phyloP scores from a whole-genome alignment of 2,113 vertebrate genomes.

The Prunella fulvescens region DNA sequence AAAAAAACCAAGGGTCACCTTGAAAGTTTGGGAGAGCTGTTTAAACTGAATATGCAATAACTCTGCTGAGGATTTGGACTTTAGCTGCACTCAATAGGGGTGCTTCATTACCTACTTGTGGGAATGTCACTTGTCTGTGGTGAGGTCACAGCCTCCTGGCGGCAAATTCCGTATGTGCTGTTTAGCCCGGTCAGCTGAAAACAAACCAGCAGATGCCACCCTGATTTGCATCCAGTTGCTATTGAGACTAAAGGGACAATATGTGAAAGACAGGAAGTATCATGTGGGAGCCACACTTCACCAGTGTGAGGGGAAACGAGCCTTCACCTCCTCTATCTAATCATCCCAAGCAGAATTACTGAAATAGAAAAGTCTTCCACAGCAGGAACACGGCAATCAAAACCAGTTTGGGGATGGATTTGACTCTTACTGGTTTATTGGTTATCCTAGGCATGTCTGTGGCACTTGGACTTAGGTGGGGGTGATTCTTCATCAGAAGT shows the following conservation, averaged over 20 bases:
- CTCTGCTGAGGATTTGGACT: constrained; percentile 13
- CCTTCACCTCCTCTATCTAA: neutral
- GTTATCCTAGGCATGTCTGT: neutral
- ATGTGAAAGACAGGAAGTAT: constrained; percentile 29
- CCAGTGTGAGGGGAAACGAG: neutral
- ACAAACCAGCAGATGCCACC: constrained; percentile 46
- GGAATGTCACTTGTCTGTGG: constrained; percentile 49
- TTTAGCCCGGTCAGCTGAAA: constrained; percentile 37
- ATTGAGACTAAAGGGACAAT: neutral
- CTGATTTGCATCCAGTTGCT: constrained; percentile 58
- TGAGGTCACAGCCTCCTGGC: constrained; percentile 42
- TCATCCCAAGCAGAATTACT: neutral
- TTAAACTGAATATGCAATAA: constrained; percentile 29
- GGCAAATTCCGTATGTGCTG: constrained; percentile 31
- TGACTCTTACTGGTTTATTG: neutral
- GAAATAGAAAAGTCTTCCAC: neutral
- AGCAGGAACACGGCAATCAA: neutral
- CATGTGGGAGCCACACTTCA: neutral
- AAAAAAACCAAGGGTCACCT: neutral
- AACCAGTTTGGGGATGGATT: neutral
- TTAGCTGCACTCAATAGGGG: neutral
- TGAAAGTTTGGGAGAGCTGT: constrained; percentile 31
- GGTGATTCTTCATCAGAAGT: neutral
- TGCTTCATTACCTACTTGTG: constrained; percentile 55
- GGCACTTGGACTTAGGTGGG: neutral